phyloP scores from a whole-genome alignment of 2,113 vertebrate genomes.

The Sphaerodactylus townsendi region DNA sequence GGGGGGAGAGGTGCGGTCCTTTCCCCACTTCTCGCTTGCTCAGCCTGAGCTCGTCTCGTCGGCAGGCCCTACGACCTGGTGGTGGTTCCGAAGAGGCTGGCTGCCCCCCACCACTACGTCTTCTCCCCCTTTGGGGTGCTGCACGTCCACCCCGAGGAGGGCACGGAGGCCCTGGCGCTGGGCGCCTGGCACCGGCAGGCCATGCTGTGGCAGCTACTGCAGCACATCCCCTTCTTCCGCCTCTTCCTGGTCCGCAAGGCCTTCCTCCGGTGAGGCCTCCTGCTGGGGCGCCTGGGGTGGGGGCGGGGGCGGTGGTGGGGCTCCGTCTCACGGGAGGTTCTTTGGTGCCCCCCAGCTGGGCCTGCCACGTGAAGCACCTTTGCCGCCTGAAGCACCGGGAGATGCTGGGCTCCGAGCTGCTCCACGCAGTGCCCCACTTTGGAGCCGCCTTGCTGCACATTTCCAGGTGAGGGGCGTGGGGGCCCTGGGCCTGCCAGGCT shows the following conservation, averaged over 20 bases:
- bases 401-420: slow-evolving; percentile 63
- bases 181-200: slow-evolving; percentile 78
- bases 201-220: slow-evolving; percentile 75
- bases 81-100: slow-evolving; percentile 64
- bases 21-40: too few species aligned
- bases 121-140: slow-evolving; percentile 78
- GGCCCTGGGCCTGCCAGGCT: too few species aligned
- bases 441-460: slow-evolving; percentile 76
- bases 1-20: too few species aligned
- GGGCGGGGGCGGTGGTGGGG: neutral
- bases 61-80: slow-evolving; percentile 80
- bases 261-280: slow-evolving; percentile 72
- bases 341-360: slow-evolving; percentile 74
- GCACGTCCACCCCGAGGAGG: slow-evolving; percentile 73
- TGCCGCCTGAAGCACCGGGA: slow-evolving; percentile 47
- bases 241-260: slow-evolving; percentile 72
- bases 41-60: neutral
- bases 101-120: slow-evolving; percentile 78
- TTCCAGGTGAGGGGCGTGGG: slow-evolving; percentile 64
- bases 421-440: slow-evolving; percentile 80
- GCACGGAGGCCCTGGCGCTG: slow-evolving; percentile 67
- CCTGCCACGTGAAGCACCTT: slow-evolving; percentile 43
- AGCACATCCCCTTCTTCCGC: slow-evolving; percentile 77
- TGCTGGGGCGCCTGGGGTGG: too few species aligned
- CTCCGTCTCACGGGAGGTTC: neutral